Evolutionary conservation across 2,797 vertebrate species (phyloP), one percentile per base, ranked within the genome.

Genomic region (Pseudochaenichthys georgianus): DNA sequence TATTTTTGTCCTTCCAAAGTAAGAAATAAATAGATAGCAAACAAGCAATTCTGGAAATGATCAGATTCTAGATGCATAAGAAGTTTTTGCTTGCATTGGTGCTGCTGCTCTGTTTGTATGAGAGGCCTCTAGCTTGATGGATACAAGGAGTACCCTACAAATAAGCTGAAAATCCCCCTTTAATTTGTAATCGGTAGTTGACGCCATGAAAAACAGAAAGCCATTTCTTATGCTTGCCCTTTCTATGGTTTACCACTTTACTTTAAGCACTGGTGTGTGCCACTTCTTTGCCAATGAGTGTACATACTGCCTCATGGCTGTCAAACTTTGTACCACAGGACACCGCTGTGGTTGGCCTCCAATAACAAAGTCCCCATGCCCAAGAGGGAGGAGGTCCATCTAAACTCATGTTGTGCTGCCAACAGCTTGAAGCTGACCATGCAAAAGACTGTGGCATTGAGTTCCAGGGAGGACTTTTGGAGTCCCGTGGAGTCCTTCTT

Each of bases 391-490:
- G 16, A 70, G 47, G 52, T 65, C 43, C 60, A 59, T 23, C 31
- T n/a, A 74, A 77, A 50, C 38, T 48, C 55, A 23, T 51, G 54
- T 67, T 70, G 77, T 47, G 48, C 47, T 81, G 79, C 77, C 87
- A 84, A 74, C 65, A 75, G 73, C 80, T 80, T 73, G 73, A 71
- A 86, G 55, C 82, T 77, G 65, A 86, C 77, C 68, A 64, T 38
- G 68, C 70, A 70, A 70, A 58, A 28, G 41, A 51, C 42, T 31
- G 52, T 64, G 21, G 51, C 42, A 17, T 59, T 78, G 57, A 81
- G 53, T 77, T 85, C 64, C 59, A 77, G 70, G 65, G 58, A 58
- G 66, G 41, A 21, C 50, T 57, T 76, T 79, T n/a, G 52, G 70
- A 72, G 38, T 85, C 75, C 72, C 21, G 66, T 53, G 58, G 61